phyloP scores from a whole-genome alignment of 2,113 vertebrate genomes.

The Labrus mixtus region DNA sequence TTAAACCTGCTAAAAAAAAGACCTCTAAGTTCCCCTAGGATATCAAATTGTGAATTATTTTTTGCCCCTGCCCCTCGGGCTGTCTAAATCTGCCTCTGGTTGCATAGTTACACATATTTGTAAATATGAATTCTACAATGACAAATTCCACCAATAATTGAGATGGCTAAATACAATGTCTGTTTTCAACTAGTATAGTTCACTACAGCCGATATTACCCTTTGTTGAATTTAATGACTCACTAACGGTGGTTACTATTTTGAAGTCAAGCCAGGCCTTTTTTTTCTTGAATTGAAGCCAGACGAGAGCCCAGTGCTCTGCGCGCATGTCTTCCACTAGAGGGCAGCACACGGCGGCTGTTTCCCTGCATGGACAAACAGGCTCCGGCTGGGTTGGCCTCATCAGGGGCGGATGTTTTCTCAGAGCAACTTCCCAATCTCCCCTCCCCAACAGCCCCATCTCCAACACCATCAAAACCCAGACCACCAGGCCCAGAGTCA shows the following conservation, averaged over 20 bases:
- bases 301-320: constrained; percentile 29
- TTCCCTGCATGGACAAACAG: constrained; percentile 61
- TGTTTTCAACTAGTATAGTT: background rate
- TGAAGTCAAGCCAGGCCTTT: constrained; percentile 18
- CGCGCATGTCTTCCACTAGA: constrained; percentile 72
- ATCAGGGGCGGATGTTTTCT: constrained; percentile 80
- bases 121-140: background rate
- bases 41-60: no score
- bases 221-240: background rate
- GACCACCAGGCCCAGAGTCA: constrained; percentile 15
- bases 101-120: background rate
- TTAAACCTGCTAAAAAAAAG: no score
- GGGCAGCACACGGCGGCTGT: constrained; percentile 46
- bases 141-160: background rate
- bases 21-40: no score
- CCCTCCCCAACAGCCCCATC: constrained; percentile 27
- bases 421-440: constrained; percentile 67
- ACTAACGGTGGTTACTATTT: background rate
- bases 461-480: constrained; percentile 17
- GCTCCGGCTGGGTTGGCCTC: constrained; percentile 69
- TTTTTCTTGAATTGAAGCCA: constrained; percentile 34
- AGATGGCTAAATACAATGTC: no score
- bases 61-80: no score
- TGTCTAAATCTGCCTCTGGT: no score
- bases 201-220: background rate